Evolutionary conservation across 2,888 invertebrate genomes (phyloP), one percentile per base, ranked within the genome.

Genomic region (Perithous albicinctus): DNA sequence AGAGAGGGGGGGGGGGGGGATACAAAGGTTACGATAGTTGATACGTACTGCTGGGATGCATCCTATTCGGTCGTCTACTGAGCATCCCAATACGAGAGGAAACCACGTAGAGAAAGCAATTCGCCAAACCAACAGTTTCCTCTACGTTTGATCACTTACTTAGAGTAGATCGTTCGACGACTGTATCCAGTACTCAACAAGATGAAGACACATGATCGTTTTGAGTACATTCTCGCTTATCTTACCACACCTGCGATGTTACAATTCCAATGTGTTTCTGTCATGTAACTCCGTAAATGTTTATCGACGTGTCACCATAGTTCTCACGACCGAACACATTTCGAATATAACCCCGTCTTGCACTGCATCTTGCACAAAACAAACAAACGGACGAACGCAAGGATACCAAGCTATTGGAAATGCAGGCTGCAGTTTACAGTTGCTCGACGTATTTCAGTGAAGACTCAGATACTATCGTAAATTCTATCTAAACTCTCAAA

Each of bases 111-210:
- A n/a, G 20, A 54, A 26, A 20, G 32, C 48, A 10, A 20, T 18
- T 69, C 38, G 35, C 12, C 20, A 0, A 10, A 56, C 18, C 15
- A 54, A 41, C 61, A 23, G 54, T 73, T 72, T 66, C 59, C 23
- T 15, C 35, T 3, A 26, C 72, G 59, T 77, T 77, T 67, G 67
- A 80, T 80, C 77, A 35, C 41, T 72, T 41, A 80, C 72, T 77
- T 80, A 66, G 32, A 1, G 51, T 23, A n/a, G 7, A 80, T 75
- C 38, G n/a, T 35, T 54, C 38, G 35, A 66, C 80, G 41, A 67
- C 48, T 20, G 51, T 51, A 59, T 66, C 23, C n/a, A 43, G 43
- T 54, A n/a, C 67, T 66, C 61, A 10, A 46, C 59, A 26, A 43
- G 7, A 32, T 76, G 43, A 56, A 5, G 2, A 20, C 23, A 2